Evolutionary conservation across 2,888 invertebrate species (phyloP), one percentile per base, ranked within the genome.

Genomic region (Leptopterna dolabrata): DNA sequence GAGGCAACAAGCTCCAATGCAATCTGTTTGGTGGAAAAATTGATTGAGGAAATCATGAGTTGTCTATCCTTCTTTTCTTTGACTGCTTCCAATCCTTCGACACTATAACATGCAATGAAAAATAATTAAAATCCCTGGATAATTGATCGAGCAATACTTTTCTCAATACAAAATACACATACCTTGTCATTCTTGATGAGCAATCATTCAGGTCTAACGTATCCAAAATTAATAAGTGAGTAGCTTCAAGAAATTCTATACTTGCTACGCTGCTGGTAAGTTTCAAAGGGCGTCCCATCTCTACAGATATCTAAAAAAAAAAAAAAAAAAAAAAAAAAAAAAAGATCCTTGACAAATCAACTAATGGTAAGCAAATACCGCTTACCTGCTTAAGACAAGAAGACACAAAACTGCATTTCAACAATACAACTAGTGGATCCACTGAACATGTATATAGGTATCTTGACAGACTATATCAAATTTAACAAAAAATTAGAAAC

Each of bases 241-340:
- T 63, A n/a, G 36, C 78, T 30, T 86, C 78, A 43, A 89, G 78
- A 41, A 89, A 90, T 27, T 90, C 81, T 51, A 90, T 43, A 24
- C 88, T 88, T 19, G 86, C 87, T 30, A 88, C 41, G 45, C 88
- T 89, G 43, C 88, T 82, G n/a, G 84, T 82, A n/a, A 89, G 51
- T 73, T 89, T 89, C 30, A 90, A 36, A 16, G 90, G 90, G n/a
- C 90, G 86, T 2, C 89, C 90, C 82, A 90, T 86, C 36, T 90
- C 90, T 41, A 89, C 80, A 29, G 89, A 88, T 55, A 90, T 47
- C 90, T 89, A 82, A 70, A 87, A 89, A 19, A 16, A 78, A 0
- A 36, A 24, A 45, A 47, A 47, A 13, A n/a, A n/a, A n/a, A n/a
- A n/a, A n/a, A n/a, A n/a, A n/a, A n/a, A n/a, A n/a, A n/a, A n/a